A percentile compares a stretch with the other conserved stretches of the same genome.
phyloP scores from a whole-genome alignment of 2,797 vertebrate species.

The Ispidina lecontei region DNA sequence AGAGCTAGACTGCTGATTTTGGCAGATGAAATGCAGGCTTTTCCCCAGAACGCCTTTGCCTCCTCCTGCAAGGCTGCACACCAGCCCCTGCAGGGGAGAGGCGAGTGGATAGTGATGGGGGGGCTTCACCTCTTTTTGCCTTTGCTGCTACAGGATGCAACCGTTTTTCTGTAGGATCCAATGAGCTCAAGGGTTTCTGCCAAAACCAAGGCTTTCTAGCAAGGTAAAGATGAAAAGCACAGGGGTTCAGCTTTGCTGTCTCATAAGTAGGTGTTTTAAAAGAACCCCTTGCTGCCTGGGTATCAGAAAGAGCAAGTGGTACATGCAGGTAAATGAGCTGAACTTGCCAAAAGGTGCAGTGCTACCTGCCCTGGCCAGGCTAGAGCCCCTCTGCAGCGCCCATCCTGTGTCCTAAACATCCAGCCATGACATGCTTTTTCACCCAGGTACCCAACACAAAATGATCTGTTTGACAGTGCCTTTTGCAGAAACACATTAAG shows the following conservation, averaged over 20 bases:
- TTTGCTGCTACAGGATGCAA: neutral
- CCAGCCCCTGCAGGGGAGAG: neutral
- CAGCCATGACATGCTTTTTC: neutral
- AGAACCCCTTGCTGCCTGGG: neutral
- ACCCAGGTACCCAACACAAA: neutral
- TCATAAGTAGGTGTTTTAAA: neutral
- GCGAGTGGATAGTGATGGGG: rapidly evolving
- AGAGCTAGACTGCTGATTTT: neutral
- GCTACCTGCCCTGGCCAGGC: neutral
- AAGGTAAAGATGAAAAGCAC: neutral
- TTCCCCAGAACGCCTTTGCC: neutral
- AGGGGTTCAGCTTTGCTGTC: neutral
- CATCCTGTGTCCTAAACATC: neutral
- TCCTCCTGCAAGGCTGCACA: neutral
- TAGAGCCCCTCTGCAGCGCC: neutral
- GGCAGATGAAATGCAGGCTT: neutral
- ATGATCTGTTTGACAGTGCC: neutral
- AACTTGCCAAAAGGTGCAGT: neutral
- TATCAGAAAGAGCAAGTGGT: neutral
- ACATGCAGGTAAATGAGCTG: neutral
- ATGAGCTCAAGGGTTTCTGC: neutral
- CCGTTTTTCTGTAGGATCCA: neutral
- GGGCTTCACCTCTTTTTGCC: neutral
- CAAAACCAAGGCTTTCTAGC: neutral
- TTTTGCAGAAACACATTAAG: neutral